Percentiles rank a stretch among this genome's conserved stretches.
Evolutionary conservation across 92 coral and sea anemone genomes (phyloP).

Genomic region (Zoanthus solanderi): DNA sequence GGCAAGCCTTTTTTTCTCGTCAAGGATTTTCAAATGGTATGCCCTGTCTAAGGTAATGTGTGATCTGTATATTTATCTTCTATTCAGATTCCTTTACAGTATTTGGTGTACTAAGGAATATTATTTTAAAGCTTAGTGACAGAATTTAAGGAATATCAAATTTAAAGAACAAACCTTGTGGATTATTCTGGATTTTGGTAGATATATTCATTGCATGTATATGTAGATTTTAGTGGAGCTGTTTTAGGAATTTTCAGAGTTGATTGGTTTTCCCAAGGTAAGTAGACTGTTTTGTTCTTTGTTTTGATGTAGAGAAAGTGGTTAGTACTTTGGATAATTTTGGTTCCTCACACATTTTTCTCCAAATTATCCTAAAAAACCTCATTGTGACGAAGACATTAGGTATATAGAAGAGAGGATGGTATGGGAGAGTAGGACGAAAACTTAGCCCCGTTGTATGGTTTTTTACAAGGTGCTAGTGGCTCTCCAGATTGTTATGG

Average conservation of each 20-base stretch:
- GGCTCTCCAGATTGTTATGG: too few relatives aligned
- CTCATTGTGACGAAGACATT: too few relatives aligned
- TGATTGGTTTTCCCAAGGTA: too few relatives aligned
- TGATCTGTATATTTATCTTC: not conserved
- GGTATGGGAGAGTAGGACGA: too few relatives aligned
- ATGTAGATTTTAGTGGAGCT: not conserved
- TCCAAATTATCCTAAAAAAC: too few relatives aligned
- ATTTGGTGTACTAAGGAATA: not conserved
- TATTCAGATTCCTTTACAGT: not conserved
- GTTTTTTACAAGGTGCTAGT: too few relatives aligned
- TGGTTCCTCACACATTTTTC: too few relatives aligned
- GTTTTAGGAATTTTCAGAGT: slow-evolving; percentile 18
- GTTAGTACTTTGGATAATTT: too few relatives aligned
- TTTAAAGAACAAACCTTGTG: not conserved
- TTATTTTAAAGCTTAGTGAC: not conserved
- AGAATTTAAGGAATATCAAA: not conserved
- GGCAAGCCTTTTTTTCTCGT: not conserved
- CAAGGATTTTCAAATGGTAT: not conserved
- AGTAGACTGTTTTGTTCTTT: too few relatives aligned
- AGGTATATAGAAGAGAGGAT: too few relatives aligned
- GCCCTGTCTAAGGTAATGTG: not conserved
- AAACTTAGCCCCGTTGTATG: too few relatives aligned
- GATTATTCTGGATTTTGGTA: not conserved
- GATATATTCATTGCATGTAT: not conserved
- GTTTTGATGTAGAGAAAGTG: too few relatives aligned